These are phyloP conservation scores for Drosophila guanche DNA, from an alignment of 1,140 invertebrate species.

Conservation along the genomic window DNA sequence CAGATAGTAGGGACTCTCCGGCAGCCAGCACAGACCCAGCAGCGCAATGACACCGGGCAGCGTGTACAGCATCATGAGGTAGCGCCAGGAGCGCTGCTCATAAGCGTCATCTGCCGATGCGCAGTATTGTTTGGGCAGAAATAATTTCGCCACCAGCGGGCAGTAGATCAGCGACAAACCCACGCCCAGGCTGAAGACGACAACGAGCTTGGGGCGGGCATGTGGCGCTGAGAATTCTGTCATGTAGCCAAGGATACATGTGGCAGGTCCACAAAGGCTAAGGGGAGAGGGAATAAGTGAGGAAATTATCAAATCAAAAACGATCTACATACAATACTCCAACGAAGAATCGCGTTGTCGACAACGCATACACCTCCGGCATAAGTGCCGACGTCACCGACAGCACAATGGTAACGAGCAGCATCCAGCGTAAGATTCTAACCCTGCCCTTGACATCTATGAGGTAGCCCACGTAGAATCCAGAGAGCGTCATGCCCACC, in stretches of 20 bases:
- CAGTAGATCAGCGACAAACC: neutral
- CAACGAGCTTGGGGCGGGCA: neutral
- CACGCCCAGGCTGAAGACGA: neutral
- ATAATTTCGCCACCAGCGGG: neutral
- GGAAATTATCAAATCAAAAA: neutral
- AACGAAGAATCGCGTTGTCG: neutral
- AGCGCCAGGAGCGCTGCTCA: slow-evolving; percentile 16
- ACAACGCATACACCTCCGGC: slow-evolving; percentile 21
- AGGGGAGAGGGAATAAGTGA: neutral
- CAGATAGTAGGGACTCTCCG: slow-evolving; percentile 29
- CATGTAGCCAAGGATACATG: slow-evolving; percentile 12
- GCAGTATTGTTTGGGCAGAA: neutral
- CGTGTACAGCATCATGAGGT: neutral
- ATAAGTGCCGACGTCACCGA: slow-evolving; percentile 3
- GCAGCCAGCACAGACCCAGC: slow-evolving; percentile 1
- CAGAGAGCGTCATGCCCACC: slow-evolving; percentile 17
- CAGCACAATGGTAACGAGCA: neutral
- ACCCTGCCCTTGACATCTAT: slow-evolving; percentile 19
- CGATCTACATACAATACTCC: slow-evolving; percentile 24
- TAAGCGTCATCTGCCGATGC: neutral
- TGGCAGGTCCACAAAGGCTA: slow-evolving; percentile 15
- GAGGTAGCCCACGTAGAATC: slow-evolving; percentile 24
- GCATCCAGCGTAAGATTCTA: neutral
- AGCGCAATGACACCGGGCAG: slow-evolving; percentile 15
- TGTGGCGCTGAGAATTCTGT: slow-evolving; percentile 11